Base-by-base conservation (phyloP, 2,888 invertebrate genomes). In the Chrysolina americana region DNA sequence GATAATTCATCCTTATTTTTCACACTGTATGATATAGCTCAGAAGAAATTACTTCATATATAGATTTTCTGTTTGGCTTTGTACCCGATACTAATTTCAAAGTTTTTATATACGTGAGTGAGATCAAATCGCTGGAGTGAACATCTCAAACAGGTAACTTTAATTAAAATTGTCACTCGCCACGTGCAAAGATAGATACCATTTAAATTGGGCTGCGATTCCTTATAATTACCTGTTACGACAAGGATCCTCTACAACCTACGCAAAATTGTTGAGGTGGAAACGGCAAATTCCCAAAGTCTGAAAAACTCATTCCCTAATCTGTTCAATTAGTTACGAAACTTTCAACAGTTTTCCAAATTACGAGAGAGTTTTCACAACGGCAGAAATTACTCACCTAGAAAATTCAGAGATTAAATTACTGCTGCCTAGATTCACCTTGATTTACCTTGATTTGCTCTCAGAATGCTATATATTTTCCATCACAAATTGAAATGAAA, bases 111-210 rank as follows among this genome's bases (percentile, higher is more conserved):
- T 5, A 28, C 2, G 2, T 28, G 5, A 28, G 28, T 0, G 0
- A 0, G 8, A 36, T n/a, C n/a, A 36, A 6, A 36, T 36, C 8
- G 36, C 36, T 36, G 8, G 36, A 8, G 36, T 48, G 2, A 0
- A n/a, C 8, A 17, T n/a, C 6, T 11, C 56, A 1, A 21, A 10
- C 6, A 23, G 11, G 6, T 21, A 75, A 78, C 73, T 80, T 80
- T 80, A 80, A 81, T 81, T 80, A 78, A 81, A 81, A 75, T 75
- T 81, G 79, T 80, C 79, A 81, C 80, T 81, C 77, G 75, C 70
- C 62, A 74, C 65, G 66, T 75, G 72, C 71, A 69, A 73, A 71
- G 76, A 78, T 76, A 79, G 78, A 71, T 76, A 72, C 77, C 76
- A 76, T 79, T 79, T 78, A 75, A 80, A 80, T 80, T 75, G 76